These are phyloP conservation scores for Homarus gammarus DNA, from an alignment of 2,888 invertebrate species.

Conservation along the genomic window DNA sequence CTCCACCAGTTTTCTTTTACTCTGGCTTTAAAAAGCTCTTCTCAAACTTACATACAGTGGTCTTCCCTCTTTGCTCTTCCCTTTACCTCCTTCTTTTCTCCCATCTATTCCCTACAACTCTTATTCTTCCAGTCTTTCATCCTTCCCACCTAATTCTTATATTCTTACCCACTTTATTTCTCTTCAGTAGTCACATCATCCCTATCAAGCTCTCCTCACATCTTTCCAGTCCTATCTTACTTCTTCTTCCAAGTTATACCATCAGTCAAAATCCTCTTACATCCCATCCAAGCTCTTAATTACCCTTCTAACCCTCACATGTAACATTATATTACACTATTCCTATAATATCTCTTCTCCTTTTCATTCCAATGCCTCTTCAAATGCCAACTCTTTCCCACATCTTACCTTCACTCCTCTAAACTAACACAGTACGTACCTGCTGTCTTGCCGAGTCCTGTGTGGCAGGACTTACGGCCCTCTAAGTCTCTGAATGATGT, in stretches of 20 bases:
- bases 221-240: not conserved
- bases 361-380: not conserved
- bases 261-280: no score
- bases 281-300: no score
- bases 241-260: no score
- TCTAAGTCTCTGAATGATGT: slow-evolving; percentile 84
- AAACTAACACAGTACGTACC: slow-evolving; percentile 77
- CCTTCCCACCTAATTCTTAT: not conserved
- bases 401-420: not conserved
- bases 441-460: slow-evolving; percentile 86
- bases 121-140: not conserved
- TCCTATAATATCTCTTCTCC: no score
- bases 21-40: no score
- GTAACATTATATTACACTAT: no score
- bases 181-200: no score
- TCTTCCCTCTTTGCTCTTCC: not conserved
- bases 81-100: not conserved
- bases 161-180: not conserved
- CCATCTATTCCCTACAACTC: not conserved
- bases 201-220: no score
- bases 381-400: not conserved
- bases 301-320: no score
- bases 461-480: slow-evolving; percentile 88
- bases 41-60: no score
- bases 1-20: no score